These are phyloP conservation scores for Piaya cayana DNA, from an alignment of 2,113 vertebrate species.

Conservation along the genomic window DNA sequence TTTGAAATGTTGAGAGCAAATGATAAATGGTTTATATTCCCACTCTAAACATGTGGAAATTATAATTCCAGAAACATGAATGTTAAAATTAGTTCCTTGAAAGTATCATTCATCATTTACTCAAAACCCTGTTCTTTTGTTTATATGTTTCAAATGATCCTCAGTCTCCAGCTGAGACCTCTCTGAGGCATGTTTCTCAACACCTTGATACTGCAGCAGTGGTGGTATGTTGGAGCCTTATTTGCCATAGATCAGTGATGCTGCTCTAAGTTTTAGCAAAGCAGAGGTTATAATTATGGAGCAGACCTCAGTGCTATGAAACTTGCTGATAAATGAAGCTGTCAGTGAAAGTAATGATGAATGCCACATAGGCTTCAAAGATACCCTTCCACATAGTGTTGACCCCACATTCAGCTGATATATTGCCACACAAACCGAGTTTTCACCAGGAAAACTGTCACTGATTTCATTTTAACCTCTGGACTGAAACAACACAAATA, in stretches of 20 bases:
- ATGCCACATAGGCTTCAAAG: not conserved
- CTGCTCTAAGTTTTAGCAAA: not conserved
- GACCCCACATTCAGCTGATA: not conserved
- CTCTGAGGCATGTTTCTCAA: not conserved
- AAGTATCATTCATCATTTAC: not conserved
- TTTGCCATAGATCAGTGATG: not conserved
- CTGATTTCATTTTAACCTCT: not conserved
- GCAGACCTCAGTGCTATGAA: not conserved
- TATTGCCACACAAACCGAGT: not conserved
- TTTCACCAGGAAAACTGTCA: not conserved
- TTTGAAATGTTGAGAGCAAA: not conserved
- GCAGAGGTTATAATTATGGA: not conserved
- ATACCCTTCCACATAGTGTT: not conserved
- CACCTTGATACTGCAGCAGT: not conserved
- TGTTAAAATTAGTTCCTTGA: not conserved
- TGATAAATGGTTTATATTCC: not conserved
- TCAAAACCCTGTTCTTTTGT: not conserved
- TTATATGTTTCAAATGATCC: not conserved
- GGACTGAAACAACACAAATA: not conserved
- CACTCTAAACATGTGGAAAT: not conserved
- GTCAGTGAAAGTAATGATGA: fast-evolving
- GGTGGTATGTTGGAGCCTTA: not conserved
- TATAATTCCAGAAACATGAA: not conserved
- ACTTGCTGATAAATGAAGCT: not conserved
- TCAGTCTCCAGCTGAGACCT: not conserved